A percentile compares a stretch with the other conserved stretches of the same genome.
Conservation (phyloP, 2,797 vertebrate species). For the Cryptoprocta ferox region DNA sequence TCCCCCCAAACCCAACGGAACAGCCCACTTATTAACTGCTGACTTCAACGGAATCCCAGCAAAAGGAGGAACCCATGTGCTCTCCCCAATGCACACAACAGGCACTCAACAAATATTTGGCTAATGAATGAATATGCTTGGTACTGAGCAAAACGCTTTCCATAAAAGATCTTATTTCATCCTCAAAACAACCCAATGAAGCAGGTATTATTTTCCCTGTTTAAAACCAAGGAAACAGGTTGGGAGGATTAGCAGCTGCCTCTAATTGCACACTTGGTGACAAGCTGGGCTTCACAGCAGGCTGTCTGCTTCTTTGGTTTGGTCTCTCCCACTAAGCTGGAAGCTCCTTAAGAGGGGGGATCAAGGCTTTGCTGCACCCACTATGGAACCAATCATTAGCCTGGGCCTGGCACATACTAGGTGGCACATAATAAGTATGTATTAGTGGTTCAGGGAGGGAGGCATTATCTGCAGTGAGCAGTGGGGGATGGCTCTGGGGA, state of each 20-base stretch:
- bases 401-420: neutral
- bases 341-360: neutral
- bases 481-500: fast-evolving
- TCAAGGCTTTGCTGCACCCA: neutral
- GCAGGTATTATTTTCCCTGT: neutral
- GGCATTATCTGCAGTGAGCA: fast-evolving
- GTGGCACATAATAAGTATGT: neutral
- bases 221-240: neutral
- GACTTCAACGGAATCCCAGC: neutral
- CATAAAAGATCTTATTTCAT: neutral
- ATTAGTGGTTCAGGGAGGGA: neutral
- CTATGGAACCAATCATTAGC: neutral
- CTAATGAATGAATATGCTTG: neutral
- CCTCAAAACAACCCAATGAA: neutral
- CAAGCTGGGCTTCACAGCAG: neutral
- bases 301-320: neutral
- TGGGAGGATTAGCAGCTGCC: neutral
- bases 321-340: neutral
- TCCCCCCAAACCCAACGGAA: neutral
- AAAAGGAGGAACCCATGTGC: neutral
- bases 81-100: fast-evolving
- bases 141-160: neutral
- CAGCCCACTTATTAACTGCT: neutral
- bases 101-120: neutral
- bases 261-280: neutral